phyloP scores from a whole-genome alignment of 1,140 invertebrate species.

The Drosophila mayri region DNA sequence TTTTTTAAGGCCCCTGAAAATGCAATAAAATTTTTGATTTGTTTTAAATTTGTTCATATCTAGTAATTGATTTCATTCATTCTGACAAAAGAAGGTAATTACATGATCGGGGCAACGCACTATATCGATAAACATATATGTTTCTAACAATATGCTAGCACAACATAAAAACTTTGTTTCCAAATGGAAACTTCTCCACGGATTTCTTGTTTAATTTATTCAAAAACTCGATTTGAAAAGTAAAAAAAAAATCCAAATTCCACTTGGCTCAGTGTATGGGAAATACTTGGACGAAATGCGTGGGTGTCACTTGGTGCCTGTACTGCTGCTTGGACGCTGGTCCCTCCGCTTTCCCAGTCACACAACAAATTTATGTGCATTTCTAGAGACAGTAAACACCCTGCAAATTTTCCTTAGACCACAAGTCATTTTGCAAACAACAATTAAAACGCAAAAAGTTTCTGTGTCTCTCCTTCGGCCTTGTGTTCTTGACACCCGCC shows the following conservation, averaged over 20 bases:
- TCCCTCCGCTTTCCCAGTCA: slow-evolving; percentile 23
- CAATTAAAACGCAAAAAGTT: slow-evolving; percentile 72
- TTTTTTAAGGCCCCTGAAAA: not conserved
- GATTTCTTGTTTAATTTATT: not conserved
- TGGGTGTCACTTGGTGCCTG: slow-evolving; percentile 34
- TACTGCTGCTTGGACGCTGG: slow-evolving; percentile 15
- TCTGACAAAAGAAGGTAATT: not conserved
- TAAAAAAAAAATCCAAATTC: too few species aligned
- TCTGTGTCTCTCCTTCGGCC: slow-evolving; percentile 24
- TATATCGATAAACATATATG: too few species aligned
- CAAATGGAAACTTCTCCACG: not conserved
- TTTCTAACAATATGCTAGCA: not conserved
- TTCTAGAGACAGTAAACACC: slow-evolving; percentile 65
- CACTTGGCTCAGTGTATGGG: slow-evolving; percentile 10
- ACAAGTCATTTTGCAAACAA: slow-evolving; percentile 65
- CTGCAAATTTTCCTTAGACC: slow-evolving; percentile 46
- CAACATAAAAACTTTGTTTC: not conserved
- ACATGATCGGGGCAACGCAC: too few species aligned
- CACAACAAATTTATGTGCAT: slow-evolving; percentile 69
- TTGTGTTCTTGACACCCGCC: not conserved
- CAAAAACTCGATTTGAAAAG: not conserved
- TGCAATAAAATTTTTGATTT: too few species aligned
- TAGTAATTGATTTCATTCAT: too few species aligned
- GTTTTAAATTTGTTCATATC: too few species aligned
- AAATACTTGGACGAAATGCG: slow-evolving; percentile 21